These are phyloP conservation scores for Ivindomyrus marchei DNA, from an alignment of 2,113 vertebrate species.

Conservation along the genomic window DNA sequence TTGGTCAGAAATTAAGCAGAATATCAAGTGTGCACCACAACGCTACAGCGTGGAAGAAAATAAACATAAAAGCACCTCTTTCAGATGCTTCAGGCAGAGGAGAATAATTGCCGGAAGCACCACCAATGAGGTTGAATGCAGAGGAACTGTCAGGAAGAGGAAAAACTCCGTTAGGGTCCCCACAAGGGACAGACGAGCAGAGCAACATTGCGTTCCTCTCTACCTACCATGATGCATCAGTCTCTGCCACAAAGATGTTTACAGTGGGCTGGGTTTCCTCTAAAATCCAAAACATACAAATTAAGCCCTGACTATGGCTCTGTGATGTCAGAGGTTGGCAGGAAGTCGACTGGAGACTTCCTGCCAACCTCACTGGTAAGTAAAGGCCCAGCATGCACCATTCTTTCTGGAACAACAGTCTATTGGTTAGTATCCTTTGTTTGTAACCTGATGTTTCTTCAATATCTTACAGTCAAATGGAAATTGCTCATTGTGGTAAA, in stretches of 20 bases:
- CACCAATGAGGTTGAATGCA: slow-evolving; percentile 29
- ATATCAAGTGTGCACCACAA: no score
- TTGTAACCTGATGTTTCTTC: not conserved
- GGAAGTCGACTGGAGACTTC: not conserved
- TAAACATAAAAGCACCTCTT: slow-evolving; percentile 32
- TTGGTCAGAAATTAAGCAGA: not conserved
- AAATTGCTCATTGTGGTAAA: not conserved
- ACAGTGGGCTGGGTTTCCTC: not conserved
- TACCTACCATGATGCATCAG: not conserved
- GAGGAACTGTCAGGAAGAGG: slow-evolving; percentile 32
- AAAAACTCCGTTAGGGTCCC: not conserved
- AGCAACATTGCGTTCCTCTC: not conserved
- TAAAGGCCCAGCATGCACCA: not conserved
- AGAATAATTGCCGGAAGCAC: slow-evolving; percentile 41
- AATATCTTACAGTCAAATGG: not conserved
- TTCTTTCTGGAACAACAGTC: not conserved
- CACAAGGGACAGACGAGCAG: not conserved
- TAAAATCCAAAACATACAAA: slow-evolving; percentile 7
- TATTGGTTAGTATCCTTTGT: not conserved
- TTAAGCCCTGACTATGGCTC: not conserved
- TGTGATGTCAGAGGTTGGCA: not conserved
- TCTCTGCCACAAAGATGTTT: not conserved
- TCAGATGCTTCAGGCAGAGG: slow-evolving; percentile 38
- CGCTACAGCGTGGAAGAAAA: not conserved
- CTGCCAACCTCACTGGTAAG: not conserved